Conservation (phyloP, 1,140 invertebrate species). For the Cecropterus lyciades region DNA sequence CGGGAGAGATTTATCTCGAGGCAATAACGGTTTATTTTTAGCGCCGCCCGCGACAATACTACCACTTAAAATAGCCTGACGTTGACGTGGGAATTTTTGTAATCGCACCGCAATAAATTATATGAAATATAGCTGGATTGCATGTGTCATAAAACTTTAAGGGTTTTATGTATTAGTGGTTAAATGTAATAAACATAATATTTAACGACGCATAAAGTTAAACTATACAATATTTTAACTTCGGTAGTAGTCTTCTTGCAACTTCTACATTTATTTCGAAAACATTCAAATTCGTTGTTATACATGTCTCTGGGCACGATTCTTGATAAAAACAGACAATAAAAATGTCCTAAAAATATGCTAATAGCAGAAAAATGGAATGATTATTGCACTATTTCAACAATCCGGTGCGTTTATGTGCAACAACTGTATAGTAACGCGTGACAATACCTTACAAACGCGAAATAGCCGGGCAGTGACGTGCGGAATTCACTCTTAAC, state of each 20-base stretch:
- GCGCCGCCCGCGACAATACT: slow-evolving; percentile 33
- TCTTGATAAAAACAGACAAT: no score
- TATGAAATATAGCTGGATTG: not conserved
- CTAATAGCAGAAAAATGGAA: no score
- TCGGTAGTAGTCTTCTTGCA: not conserved
- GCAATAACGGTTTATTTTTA: slow-evolving; percentile 54
- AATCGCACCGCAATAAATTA: not conserved
- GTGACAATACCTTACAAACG: no score
- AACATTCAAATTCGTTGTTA: no score
- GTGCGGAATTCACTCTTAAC: no score
- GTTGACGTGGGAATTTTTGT: slow-evolving; percentile 25
- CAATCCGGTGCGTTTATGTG: no score
- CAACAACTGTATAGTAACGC: no score
- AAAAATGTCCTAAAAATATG: no score
- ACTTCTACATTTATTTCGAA: no score
- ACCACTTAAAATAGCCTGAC: slow-evolving; percentile 39
- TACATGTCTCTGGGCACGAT: no score
- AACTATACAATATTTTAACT: not conserved
- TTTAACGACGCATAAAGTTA: not conserved
- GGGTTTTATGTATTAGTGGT: not conserved
- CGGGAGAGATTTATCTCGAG: slow-evolving; percentile 51
- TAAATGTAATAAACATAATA: not conserved
- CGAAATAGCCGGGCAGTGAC: no score
- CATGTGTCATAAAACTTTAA: not conserved
- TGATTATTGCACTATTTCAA: no score